Evolutionary conservation across 2,888 invertebrate genomes (phyloP).

Genomic region (Disparrhopalites patrizii): DNA sequence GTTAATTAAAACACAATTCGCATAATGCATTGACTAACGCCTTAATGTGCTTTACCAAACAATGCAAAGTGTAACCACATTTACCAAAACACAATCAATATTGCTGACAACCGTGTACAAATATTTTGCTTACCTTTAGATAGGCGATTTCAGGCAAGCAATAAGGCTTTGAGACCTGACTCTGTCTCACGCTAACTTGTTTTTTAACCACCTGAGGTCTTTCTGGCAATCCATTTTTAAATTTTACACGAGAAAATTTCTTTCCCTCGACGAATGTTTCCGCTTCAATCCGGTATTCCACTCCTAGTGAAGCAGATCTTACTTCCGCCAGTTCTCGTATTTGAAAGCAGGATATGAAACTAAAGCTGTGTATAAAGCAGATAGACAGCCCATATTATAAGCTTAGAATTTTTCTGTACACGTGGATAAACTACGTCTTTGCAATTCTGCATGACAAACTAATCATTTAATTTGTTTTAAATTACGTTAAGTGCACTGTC

Average conservation of each 20-base stretch:
- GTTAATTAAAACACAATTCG: neutral
- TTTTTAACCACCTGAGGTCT: constrained; percentile 50
- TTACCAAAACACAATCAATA: neutral
- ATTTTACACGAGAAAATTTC: constrained; percentile 77
- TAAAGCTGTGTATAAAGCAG: constrained; percentile 57
- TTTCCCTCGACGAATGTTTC: constrained; percentile 71
- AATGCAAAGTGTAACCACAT: no score
- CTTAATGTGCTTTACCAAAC: neutral
- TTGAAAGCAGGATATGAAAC: constrained; percentile 78
- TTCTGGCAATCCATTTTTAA: constrained; percentile 56
- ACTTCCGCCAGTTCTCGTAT: constrained; percentile 51
- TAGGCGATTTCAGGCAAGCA: constrained; percentile 79
- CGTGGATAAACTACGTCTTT: no score
- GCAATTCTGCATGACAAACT: no score
- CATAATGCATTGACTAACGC: neutral
- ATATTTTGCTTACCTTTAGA: constrained; percentile 62
- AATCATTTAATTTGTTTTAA: no score
- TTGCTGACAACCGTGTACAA: neutral
- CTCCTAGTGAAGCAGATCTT: constrained; percentile 52
- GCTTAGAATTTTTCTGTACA: no score
- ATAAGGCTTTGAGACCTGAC: constrained; percentile 53
- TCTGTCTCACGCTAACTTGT: constrained; percentile 48
- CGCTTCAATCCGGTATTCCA: constrained; percentile 74
- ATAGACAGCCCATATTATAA: no score
- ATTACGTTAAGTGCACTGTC: no score